These are phyloP conservation scores for Polydesmus complanatus DNA, from an alignment of 2,888 invertebrate genomes.

Conservation along the genomic window DNA sequence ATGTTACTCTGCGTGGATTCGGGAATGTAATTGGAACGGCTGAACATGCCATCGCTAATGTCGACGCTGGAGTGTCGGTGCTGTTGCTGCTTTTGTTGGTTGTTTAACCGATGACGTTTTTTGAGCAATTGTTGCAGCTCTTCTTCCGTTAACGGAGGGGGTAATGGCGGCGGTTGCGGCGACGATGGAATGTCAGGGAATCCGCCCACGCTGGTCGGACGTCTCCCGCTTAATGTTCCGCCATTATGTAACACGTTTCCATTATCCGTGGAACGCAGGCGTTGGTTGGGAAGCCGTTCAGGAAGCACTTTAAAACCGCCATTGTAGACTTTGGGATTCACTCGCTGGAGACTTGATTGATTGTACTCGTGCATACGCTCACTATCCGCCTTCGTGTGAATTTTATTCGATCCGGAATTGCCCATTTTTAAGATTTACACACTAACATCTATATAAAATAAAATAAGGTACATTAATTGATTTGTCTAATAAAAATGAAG, in stretches of 20 bases:
- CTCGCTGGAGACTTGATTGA: neutral
- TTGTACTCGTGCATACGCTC: neutral
- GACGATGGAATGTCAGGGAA: neutral
- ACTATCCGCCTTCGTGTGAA: neutral
- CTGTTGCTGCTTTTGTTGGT: conserved; percentile 40
- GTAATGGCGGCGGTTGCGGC: neutral
- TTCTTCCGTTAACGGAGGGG: neutral
- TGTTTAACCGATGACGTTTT: conserved; percentile 29
- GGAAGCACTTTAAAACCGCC: conserved; percentile 19
- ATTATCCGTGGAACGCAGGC: conserved; percentile 60
- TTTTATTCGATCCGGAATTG: neutral
- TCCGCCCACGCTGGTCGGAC: conserved; percentile 32
- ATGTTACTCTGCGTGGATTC: neutral
- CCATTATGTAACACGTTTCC: conserved; percentile 68
- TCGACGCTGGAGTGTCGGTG: conserved; percentile 29
- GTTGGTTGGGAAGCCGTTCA: conserved; percentile 18
- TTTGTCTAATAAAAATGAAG: too few species aligned
- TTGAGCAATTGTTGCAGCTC: conserved; percentile 8
- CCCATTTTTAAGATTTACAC: neutral
- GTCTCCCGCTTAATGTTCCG: conserved; percentile 63
- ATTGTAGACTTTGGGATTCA: conserved; percentile 6
- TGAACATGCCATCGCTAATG: neutral
- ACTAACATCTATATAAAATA: too few species aligned
- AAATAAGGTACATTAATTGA: too few species aligned
- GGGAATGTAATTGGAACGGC: neutral